Conservation (phyloP, 1,140 invertebrate genomes). For the Penaeus indicus region DNA sequence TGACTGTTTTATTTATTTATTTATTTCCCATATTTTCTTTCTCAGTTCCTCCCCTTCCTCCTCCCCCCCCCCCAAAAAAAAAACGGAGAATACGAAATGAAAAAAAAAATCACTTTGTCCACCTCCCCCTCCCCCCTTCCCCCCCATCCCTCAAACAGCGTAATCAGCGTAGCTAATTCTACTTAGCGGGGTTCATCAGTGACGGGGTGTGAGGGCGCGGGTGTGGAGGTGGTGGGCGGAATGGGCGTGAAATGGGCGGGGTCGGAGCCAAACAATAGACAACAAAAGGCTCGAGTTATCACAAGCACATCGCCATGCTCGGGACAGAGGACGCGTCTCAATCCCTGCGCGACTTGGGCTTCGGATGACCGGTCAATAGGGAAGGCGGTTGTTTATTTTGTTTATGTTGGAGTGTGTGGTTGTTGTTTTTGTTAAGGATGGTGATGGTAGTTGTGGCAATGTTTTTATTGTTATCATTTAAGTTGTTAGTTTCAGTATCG, state of each 20-base stretch:
- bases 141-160: not conserved
- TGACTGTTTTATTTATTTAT: too few species aligned
- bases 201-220: constrained; percentile 28
- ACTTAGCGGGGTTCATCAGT: constrained; percentile 27
- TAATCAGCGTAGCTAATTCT: not conserved
- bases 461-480: too few species aligned
- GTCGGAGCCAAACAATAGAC: constrained; percentile 43
- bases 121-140: not conserved
- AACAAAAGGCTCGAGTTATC: constrained; percentile 41
- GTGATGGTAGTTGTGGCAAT: too few species aligned
- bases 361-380: not conserved
- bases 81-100: too few species aligned
- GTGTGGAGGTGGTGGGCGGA: constrained; percentile 42
- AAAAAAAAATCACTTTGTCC: too few species aligned
- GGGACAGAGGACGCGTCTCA: not conserved
- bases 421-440: too few species aligned
- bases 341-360: not conserved
- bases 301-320: constrained; percentile 42
- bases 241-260: constrained; percentile 55
- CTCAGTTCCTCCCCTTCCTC: not conserved
- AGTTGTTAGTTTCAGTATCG: too few species aligned
- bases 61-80: too few species aligned
- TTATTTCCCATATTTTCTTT: not conserved
- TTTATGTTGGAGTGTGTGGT: too few species aligned
- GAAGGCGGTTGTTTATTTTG: too few species aligned